Evolutionary conservation across 2,888 invertebrate genomes (phyloP).

Genomic region (Lasiommata megera): DNA sequence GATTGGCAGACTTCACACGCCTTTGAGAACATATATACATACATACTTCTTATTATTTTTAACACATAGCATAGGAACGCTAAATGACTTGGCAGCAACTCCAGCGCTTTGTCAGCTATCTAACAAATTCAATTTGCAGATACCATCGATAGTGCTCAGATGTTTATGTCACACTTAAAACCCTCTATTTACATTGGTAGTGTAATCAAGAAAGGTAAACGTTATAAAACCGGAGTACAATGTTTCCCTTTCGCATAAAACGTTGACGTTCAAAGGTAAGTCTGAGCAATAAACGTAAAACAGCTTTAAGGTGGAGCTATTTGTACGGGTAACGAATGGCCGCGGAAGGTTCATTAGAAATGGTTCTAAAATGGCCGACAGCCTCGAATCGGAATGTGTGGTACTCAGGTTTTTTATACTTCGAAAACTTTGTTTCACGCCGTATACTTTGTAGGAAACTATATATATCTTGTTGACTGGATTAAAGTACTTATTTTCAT

Average conservation of each 20-base stretch:
- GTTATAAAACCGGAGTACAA: neutral
- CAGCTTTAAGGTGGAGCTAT: conserved; percentile 13
- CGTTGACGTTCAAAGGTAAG: conserved; percentile 9
- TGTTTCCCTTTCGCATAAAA: conserved; percentile 12
- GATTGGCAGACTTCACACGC: no score
- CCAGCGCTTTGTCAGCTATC: no score
- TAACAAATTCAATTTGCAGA: neutral
- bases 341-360: neutral
- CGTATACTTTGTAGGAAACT: neutral
- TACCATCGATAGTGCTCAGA: neutral
- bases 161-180: neutral
- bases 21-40: no score
- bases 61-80: no score
- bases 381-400: neutral
- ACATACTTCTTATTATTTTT: no score
- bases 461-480: no score
- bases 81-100: no score
- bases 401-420: neutral
- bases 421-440: neutral
- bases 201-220: conserved; percentile 1
- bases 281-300: conserved; percentile 10
- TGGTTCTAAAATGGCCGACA: neutral
- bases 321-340: neutral
- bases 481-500: no score
- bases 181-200: neutral